These are phyloP conservation scores for Eretmocerus hayati DNA, from an alignment of 2,888 invertebrate genomes.

Conservation along the genomic window DNA sequence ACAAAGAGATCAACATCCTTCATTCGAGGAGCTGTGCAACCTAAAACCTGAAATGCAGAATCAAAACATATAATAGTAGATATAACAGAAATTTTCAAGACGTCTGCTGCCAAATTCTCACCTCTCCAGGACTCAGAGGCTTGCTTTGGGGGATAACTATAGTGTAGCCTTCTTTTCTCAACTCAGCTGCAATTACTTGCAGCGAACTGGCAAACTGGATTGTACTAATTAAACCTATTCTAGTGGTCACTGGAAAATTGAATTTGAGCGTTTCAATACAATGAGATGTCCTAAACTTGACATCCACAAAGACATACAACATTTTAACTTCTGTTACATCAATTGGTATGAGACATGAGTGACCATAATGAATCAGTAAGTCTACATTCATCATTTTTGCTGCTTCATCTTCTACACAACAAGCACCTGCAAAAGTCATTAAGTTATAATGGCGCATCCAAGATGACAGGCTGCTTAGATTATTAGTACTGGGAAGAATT, in stretches of 20 bases:
- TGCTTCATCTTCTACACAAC: constrained; percentile 95
- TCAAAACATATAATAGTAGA: not conserved
- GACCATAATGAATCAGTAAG: constrained; percentile 92
- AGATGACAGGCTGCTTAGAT: too few relatives aligned
- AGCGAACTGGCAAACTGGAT: constrained; percentile 95
- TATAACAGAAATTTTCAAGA: not conserved
- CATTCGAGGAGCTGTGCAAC: constrained; percentile 91
- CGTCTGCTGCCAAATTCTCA: constrained; percentile 24
- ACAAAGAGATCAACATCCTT: constrained; percentile 68
- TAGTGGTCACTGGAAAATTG: constrained; percentile 60
- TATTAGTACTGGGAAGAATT: too few relatives aligned
- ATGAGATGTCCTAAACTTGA: constrained; percentile 90
- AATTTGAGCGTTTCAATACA: constrained; percentile 81
- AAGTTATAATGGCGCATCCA: too few relatives aligned
- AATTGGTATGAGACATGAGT: constrained; percentile 90
- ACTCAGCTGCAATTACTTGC: constrained; percentile 68
- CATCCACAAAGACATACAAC: constrained; percentile 96
- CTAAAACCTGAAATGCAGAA: constrained; percentile 78
- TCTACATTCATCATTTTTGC: constrained; percentile 86
- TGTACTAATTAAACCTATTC: constrained; percentile 86
- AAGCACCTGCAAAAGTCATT: constrained; percentile 59
- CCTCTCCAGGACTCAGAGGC: constrained; percentile 92
- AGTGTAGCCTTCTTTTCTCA: constrained; percentile 62
- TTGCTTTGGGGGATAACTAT: constrained; percentile 81
- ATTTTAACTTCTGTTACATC: constrained; percentile 82